A percentile compares a stretch with the other conserved stretches of the same genome.
These are phyloP conservation scores for Propithecus deckenii DNA, from an alignment of 2,797 vertebrate species.

Conservation along the genomic window DNA sequence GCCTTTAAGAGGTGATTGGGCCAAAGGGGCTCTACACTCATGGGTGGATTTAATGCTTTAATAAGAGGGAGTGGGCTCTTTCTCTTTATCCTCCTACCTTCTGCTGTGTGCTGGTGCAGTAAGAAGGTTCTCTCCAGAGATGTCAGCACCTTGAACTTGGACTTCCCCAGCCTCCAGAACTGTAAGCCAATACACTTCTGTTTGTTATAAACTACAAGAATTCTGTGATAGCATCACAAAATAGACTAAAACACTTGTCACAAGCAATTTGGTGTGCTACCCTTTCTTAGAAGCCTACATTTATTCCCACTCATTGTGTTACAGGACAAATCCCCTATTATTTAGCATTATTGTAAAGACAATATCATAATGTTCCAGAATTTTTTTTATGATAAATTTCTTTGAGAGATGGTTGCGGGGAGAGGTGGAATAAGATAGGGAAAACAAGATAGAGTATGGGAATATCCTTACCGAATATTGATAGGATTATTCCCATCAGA, in stretches of 20 bases:
- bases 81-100: no score
- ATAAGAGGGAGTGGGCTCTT: not conserved
- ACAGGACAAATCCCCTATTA: not conserved
- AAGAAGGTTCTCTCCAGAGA: not conserved
- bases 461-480: not conserved
- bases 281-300: not conserved
- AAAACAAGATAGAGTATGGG: not conserved
- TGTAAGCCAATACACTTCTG: not conserved
- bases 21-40: fast-evolving
- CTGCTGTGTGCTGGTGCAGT: no score
- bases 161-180: not conserved
- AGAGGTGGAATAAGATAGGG: not conserved
- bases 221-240: not conserved
- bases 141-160: not conserved
- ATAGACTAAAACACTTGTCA: not conserved
- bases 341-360: not conserved
- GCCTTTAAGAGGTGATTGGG: not conserved
- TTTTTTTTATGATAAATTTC: not conserved
- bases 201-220: not conserved
- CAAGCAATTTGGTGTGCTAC: fast-evolving
- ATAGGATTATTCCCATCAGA: not conserved
- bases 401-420: not conserved
- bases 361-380: not conserved
- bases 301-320: not conserved
- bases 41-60: not conserved